These are phyloP conservation scores for Tribolium castaneum DNA, from an alignment of 1,140 invertebrate species.

Conservation along the genomic window DNA sequence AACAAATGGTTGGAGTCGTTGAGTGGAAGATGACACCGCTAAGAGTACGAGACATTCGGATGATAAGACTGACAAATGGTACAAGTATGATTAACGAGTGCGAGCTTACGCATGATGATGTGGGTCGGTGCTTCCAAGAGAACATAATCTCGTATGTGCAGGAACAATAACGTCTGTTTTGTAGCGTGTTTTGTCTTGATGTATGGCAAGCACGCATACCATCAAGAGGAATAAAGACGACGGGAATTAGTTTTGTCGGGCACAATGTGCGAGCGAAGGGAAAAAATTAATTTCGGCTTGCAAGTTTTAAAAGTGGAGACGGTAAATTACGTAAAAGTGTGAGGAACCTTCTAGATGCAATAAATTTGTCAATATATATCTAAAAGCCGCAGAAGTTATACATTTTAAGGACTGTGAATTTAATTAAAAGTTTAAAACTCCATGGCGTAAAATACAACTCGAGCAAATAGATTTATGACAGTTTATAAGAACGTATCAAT, in stretches of 20 bases:
- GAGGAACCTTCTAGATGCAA: conserved; percentile 13
- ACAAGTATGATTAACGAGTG: conserved; percentile 48
- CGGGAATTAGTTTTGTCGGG: not conserved
- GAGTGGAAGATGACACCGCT: conserved; percentile 39
- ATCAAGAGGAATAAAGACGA: conserved; percentile 9
- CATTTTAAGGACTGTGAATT: conserved; percentile 48
- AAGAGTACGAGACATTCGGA: conserved; percentile 45
- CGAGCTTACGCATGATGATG: conserved; percentile 36
- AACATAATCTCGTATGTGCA: conserved; percentile 27
- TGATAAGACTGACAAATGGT: conserved; percentile 53
- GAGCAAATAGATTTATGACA: conserved; percentile 54
- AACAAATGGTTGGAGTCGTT: conserved; percentile 43
- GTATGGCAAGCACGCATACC: not conserved
- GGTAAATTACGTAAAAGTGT: conserved; percentile 38
- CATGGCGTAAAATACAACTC: conserved; percentile 45
- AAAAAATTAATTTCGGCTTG: conserved; percentile 26
- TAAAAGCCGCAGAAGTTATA: conserved; percentile 45
- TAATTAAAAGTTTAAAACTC: conserved; percentile 53
- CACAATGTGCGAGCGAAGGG: not conserved
- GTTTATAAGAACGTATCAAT: conserved; percentile 55
- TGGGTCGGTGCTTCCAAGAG: conserved; percentile 4
- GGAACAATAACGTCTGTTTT: conserved; percentile 21
- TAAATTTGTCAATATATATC: conserved; percentile 49
- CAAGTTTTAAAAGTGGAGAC: conserved; percentile 11
- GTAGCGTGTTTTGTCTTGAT: conserved; percentile 16